Percentiles rank a stretch among this genome's conserved stretches.
phyloP scores from a whole-genome alignment of 1,140 invertebrate species.

The Solenopsis fugax region DNA sequence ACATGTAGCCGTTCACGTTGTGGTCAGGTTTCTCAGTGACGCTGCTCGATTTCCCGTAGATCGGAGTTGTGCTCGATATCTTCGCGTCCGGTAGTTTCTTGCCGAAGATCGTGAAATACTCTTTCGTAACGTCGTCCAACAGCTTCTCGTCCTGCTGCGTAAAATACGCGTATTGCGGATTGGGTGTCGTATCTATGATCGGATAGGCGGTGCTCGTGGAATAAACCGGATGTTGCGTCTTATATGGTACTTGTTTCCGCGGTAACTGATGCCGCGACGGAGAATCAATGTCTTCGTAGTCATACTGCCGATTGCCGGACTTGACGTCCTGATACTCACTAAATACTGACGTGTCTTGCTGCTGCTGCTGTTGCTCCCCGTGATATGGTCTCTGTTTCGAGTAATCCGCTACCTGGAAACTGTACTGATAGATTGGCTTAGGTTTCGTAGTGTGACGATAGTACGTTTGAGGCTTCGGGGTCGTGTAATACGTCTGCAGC shows the following conservation, averaged over 20 bases:
- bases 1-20: conserved; percentile 72
- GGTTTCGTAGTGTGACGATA: conserved; percentile 80
- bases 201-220: conserved; percentile 68
- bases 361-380: conserved; percentile 67
- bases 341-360: conserved; percentile 54
- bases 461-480: conserved; percentile 78
- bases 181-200: conserved; percentile 87
- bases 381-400: conserved; percentile 76
- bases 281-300: conserved; percentile 73
- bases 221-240: conserved; percentile 61
- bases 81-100: conserved; percentile 88
- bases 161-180: conserved; percentile 90
- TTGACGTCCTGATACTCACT: conserved; percentile 79
- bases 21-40: conserved; percentile 83
- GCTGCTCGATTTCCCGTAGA: conserved; percentile 86
- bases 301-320: conserved; percentile 71
- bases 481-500: conserved; percentile 83
- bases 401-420: conserved; percentile 87
- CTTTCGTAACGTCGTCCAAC: conserved; percentile 92
- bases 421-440: conserved; percentile 88
- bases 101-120: conserved; percentile 92
- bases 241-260: conserved; percentile 65
- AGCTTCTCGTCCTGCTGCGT: conserved; percentile 91
- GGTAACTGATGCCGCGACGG: conserved; percentile 62
- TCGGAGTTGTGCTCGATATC: conserved; percentile 86